A percentile compares a stretch with the other conserved stretches of the same genome.
These are phyloP conservation scores for Microtus montanus DNA, from an alignment of 2,113 vertebrate genomes.

Conservation along the genomic window DNA sequence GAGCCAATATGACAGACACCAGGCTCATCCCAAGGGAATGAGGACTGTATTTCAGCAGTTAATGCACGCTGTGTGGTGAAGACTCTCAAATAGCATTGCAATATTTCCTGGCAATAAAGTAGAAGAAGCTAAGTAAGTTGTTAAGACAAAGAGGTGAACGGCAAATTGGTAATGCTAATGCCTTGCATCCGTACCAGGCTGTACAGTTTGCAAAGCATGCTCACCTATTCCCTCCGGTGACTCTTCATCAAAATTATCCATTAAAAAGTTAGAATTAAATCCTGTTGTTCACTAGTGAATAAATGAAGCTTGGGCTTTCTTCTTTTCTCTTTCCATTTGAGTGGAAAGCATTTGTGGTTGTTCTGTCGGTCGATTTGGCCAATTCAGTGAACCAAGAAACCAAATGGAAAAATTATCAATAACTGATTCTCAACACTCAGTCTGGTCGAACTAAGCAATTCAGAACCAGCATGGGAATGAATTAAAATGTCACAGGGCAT, in stretches of 20 bases:
- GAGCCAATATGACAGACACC: not conserved
- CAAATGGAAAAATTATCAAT: not conserved
- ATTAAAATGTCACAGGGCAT: not conserved
- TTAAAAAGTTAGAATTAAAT: not conserved
- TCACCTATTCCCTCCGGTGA: not conserved
- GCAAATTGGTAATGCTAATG: not conserved
- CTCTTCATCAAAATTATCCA: conserved; percentile 8
- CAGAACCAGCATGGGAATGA: not conserved
- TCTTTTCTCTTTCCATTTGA: conserved; percentile 6
- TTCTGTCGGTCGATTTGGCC: not conserved
- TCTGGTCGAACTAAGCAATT: conserved; percentile 29
- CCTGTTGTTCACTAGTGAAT: not conserved
- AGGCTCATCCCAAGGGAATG: not conserved
- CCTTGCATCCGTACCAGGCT: not conserved
- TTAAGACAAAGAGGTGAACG: not conserved
- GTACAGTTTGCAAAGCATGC: not conserved
- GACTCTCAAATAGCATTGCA: not conserved
- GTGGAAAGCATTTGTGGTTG: not conserved
- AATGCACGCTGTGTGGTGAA: not conserved
- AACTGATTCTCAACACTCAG: conserved; percentile 11
- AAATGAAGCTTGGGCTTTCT: not conserved
- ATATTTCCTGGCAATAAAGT: not conserved
- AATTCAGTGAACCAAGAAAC: conserved; percentile 26
- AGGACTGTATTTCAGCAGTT: not conserved
- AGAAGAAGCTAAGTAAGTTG: not conserved